These are phyloP conservation scores for Invenusta paracnida DNA, from an alignment of 2,888 invertebrate genomes.

Conservation along the genomic window DNA sequence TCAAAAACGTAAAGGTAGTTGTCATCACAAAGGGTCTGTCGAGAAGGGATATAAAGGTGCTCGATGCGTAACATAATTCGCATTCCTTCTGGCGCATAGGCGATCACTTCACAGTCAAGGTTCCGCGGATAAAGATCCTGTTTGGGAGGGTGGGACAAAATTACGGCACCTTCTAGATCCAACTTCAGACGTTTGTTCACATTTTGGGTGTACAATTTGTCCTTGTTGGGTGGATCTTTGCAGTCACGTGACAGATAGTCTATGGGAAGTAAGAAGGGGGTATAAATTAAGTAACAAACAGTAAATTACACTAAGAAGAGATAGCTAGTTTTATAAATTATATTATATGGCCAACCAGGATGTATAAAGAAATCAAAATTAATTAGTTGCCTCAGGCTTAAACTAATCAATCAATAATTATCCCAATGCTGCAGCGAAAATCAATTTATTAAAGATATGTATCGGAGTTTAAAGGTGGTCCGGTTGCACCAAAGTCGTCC, in stretches of 20 bases:
- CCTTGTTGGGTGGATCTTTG: neutral
- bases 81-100: neutral
- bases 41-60: constrained; percentile 23
- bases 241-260: neutral
- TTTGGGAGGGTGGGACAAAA: neutral
- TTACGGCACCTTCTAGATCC: neutral
- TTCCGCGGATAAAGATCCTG: neutral
- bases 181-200: neutral
- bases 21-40: constrained; percentile 27
- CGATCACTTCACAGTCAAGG: constrained; percentile 29
- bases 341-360: no score
- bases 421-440: no score
- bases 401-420: no score
- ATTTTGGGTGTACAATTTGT: neutral
- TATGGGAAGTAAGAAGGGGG: no score
- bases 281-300: no score
- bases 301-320: no score
- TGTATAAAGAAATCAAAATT: no score
- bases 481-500: no score
- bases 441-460: no score
- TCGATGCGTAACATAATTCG: constrained; percentile 32
- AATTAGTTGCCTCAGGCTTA: no score
- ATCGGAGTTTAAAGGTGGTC: no score
- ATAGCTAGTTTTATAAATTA: no score
- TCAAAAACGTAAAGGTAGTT: constrained; percentile 35